Conservation (phyloP, 1,140 invertebrate genomes). For the Whitmania pigra region DNA sequence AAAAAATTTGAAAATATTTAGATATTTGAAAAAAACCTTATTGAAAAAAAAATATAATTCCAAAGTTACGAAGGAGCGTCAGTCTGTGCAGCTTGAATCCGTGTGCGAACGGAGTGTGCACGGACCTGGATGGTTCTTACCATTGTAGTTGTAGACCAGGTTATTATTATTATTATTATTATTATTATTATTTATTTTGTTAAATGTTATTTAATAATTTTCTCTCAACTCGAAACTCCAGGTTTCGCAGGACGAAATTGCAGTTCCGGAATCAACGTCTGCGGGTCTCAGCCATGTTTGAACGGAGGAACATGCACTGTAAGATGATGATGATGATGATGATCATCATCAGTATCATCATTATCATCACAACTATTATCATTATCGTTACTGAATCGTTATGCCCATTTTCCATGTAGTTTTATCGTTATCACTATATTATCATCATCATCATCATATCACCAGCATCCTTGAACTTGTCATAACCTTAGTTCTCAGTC, state of each 20-base stretch:
- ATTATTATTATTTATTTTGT: background rate
- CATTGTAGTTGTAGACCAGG: conserved; percentile 25
- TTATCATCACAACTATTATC: conserved; percentile 1
- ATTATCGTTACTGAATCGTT: background rate
- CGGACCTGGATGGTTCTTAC: conserved; percentile 14
- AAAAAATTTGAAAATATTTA: background rate
- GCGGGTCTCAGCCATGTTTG: conserved; percentile 24
- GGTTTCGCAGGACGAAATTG: conserved; percentile 26
- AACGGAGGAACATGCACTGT: conserved; percentile 28
- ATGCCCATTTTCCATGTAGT: background rate
- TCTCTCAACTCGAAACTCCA: conserved; percentile 4
- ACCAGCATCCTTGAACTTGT: background rate
- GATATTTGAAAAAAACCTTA: background rate
- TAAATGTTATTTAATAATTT: background rate
- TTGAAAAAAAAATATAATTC: conserved; percentile 1
- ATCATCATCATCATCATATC: background rate
- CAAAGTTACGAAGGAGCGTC: background rate
- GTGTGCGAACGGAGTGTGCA: conserved; percentile 25
- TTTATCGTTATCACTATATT: background rate
- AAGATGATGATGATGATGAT: no score
- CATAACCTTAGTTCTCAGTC: background rate
- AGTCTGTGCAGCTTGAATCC: conserved; percentile 19
- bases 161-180: conserved; percentile 16
- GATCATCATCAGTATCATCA: no score
- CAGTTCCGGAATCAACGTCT: conserved; percentile 22